A percentile compares a stretch with the other conserved stretches of the same genome.
Conservation (phyloP, 2,113 vertebrate species). For the Tautogolabrus adspersus region DNA sequence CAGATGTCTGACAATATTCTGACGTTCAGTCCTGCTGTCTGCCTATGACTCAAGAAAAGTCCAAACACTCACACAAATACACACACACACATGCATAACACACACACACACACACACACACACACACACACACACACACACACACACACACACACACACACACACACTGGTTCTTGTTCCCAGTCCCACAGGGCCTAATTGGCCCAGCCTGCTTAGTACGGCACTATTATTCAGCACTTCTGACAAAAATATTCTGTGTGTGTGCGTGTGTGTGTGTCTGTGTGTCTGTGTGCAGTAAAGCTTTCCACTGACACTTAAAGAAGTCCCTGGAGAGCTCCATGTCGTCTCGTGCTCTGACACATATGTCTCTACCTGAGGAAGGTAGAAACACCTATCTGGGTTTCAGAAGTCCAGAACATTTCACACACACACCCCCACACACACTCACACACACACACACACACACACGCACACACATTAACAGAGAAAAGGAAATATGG, state of each 20-base stretch:
- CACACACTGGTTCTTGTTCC: constrained; percentile 45
- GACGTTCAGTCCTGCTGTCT: constrained; percentile 71
- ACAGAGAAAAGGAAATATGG: constrained; percentile 15
- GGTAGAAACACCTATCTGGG: constrained; percentile 52
- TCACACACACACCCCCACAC: constrained; percentile 1
- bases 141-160: constrained; percentile 22
- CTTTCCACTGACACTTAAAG: constrained; percentile 73
- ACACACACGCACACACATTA: constrained; percentile 2
- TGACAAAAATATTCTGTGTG: constrained; percentile 55
- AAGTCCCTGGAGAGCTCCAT: constrained; percentile 67
- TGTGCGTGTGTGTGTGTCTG: constrained; percentile 18
- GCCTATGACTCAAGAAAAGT: constrained; percentile 60
- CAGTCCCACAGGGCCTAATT: constrained; percentile 76
- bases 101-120: constrained; percentile 38
- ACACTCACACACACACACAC: constrained; percentile 2
- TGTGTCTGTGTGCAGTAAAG: constrained; percentile 25
- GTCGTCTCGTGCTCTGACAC: constrained; percentile 74
- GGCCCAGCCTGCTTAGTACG: constrained; percentile 72
- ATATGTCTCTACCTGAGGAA: constrained; percentile 66
- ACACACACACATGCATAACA: constrained; percentile 25
- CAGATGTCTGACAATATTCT: constrained; percentile 75
- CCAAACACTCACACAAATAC: constrained; percentile 24
- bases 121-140: constrained; percentile 29
- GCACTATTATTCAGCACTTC: constrained; percentile 79
- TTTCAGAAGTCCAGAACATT: constrained; percentile 57